Base-by-base conservation (phyloP, 2,888 invertebrate species). In the Caradrina kadenii region DNA sequence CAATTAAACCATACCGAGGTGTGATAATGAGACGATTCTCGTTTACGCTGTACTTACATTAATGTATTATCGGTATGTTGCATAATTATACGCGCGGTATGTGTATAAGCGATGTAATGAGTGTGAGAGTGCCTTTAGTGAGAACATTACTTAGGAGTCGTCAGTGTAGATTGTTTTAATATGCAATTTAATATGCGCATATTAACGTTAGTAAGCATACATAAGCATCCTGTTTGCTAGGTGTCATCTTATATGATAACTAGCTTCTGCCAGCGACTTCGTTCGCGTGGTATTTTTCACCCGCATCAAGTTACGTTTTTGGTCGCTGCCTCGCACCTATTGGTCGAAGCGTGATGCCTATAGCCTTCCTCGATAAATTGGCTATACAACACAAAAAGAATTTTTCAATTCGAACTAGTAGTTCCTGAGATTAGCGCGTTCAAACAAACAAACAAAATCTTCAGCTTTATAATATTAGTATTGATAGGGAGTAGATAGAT, bases 11-110 rank as follows among this genome's bases (percentile, higher is more conserved):
- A 86, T 72, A 70, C 82, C 62, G 78, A 78, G 80, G 80, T 82
- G 84, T 82, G 80, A 82, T 89, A 89, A 89, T 88, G 88, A 89
- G 87, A 84, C 68, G 76, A 69, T 84, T 85, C 80, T 78, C 70
- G 67, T 76, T 80, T 83, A 79, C 35, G 49, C 54, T 76, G 67
- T 76, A 71, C 52, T 79, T 72, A 75, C 69, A 62, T 71, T 65
- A 74, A 79, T 63, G 66, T 82, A 56, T 67, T 73, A 76, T 82
- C 15, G 61, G 82, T 63, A 39, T 60, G 73, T 64, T 72, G 79
- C 55, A 50, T 26, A 58, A 55, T 45, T 64, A 52, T 59, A 62
- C 17, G 56, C 45, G 31, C 17, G 19, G 22, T 64, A 35, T 59
- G 52, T 65, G 59, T 48, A 19, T 61, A 45, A 45, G 10, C 45